Evolutionary conservation across 2,888 invertebrate species (phyloP), one percentile per base, ranked within the genome.

Genomic region (Synergus laeviventris): DNA sequence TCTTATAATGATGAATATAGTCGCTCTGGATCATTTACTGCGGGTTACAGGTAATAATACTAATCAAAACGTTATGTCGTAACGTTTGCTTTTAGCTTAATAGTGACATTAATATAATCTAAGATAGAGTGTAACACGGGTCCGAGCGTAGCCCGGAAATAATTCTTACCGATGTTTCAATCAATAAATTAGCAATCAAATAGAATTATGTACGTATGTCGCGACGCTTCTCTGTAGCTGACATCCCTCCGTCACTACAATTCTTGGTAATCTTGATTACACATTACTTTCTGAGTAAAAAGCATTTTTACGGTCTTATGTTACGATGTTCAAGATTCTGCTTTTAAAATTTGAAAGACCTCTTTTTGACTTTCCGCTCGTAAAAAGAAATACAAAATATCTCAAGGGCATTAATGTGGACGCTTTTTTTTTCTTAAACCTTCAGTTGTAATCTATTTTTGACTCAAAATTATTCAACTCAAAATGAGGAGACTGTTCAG

Each of bases 21-120:
- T 84, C 81, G 82, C 78, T 85, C 84, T 84, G 83, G 81, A 83
- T 85, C 80, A 81, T 82, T 82, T 84, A 81, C 77, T 81, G 77
- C 82, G 81, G 81, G 83, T 83, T 85, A 85, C 85, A 85, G 86
- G 84, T 86, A 87, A 86, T 87, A 86, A 87, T 85, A 84, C 81
- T 85, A 86, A 87, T 86, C 83, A 86, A 84, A 84, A 86, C 84
- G 79, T 84, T 84, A 85, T 82, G 83, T 81, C 83, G 82, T 79
- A 81, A 81, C 81, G 75, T 77, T 82, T 76, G 61, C 74, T 75
- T 76, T 77, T 74, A 78, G 81, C 74, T 79, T 81, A 77, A 79
- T 76, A 75, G 77, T 81, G 78, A 78, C 75, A 81, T 82, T 84
- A 78, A 78, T 80, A 83, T 85, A 87, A 86, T 84, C 84, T 83